Conservation (phyloP, 2,888 invertebrate genomes). For the Callyntrura guangdongensis region DNA sequence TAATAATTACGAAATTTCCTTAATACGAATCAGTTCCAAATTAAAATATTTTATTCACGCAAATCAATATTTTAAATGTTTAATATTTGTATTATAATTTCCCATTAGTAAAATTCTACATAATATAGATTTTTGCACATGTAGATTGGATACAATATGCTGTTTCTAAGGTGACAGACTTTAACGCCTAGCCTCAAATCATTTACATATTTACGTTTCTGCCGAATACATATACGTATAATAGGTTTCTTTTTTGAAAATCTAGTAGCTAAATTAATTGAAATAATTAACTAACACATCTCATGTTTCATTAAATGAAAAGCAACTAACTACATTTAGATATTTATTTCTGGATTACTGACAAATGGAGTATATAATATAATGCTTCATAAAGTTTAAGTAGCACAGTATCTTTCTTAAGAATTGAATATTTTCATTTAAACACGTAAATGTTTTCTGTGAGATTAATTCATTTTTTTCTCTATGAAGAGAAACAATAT, state of each 20-base stretch:
- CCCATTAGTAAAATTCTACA: slow-evolving; percentile 28
- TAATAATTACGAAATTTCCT: no score
- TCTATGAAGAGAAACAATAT: no score
- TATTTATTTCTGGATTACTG: not conserved
- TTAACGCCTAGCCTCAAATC: not conserved
- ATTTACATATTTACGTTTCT: not conserved
- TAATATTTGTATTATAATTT: slow-evolving; percentile 29
- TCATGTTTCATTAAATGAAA: not conserved
- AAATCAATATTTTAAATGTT: not conserved
- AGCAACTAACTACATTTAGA: not conserved
- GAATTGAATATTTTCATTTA: no score
- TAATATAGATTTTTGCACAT: not conserved
- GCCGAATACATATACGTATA: not conserved
- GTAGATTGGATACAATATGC: not conserved
- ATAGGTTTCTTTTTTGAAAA: not conserved
- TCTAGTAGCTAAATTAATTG: not conserved
- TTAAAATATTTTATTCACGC: slow-evolving; percentile 47
- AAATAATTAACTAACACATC: not conserved
- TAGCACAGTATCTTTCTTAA: not conserved
- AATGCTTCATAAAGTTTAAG: not conserved
- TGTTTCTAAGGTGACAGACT: not conserved
- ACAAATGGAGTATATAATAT: not conserved
- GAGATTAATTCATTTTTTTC: no score
- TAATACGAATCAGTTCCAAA: not conserved
- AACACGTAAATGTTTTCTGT: no score